Evolutionary conservation across 2,113 vertebrate genomes (phyloP).

Genomic region (Grammomys surdaster): DNA sequence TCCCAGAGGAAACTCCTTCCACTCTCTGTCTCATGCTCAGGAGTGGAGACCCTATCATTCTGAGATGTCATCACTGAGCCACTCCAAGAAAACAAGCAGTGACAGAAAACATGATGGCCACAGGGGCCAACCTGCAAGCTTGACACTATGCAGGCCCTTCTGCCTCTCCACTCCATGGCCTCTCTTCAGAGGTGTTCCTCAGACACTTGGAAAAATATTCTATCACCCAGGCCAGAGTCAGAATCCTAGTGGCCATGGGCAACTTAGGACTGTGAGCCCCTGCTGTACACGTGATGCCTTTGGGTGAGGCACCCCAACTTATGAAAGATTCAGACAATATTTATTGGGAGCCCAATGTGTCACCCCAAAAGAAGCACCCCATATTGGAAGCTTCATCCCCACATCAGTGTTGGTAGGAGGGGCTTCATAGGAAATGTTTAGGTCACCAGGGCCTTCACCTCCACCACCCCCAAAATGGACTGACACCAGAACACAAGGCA

Average conservation of each 20-base stretch:
- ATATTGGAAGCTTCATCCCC: not conserved
- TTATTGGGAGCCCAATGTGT: not conserved
- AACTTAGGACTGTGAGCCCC: not conserved
- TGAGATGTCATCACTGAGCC: not conserved
- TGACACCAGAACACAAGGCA: not conserved
- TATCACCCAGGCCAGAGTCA: not conserved
- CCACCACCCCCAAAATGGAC: not conserved
- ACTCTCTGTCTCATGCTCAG: slow-evolving; percentile 11
- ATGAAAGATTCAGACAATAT: not conserved
- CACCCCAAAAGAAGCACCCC: not conserved
- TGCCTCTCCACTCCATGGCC: rapidly evolving
- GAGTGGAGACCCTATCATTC: slow-evolving; percentile 13
- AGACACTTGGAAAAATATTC: not conserved
- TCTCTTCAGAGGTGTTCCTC: not conserved
- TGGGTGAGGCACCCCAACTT: not conserved
- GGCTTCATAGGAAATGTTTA: not conserved
- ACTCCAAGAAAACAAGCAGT: not conserved
- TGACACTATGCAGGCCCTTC: rapidly evolving
- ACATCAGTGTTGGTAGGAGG: not conserved
- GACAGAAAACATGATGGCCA: not conserved
- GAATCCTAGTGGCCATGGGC: rapidly evolving
- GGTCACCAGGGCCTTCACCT: not conserved
- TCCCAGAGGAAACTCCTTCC: slow-evolving; percentile 35
- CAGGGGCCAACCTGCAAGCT: not conserved
- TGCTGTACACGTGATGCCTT: rapidly evolving